phyloP scores from a whole-genome alignment of 2,888 invertebrate genomes.

The Lycophotia porphyrea region DNA sequence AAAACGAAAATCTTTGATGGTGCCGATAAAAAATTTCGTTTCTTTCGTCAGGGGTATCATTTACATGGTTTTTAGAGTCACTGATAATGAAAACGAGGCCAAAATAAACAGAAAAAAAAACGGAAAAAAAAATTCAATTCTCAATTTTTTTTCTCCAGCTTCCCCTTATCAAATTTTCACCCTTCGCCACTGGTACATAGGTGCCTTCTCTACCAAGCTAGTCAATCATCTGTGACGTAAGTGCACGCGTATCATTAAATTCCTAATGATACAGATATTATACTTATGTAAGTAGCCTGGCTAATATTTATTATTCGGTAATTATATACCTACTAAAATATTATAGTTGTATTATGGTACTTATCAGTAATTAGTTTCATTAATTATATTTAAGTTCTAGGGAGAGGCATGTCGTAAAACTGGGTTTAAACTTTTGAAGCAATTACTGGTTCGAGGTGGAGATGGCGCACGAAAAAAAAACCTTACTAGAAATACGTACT shows the following conservation, averaged over 20 bases:
- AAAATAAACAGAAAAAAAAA: no score
- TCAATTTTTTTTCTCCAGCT: no score
- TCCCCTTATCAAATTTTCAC: no score
- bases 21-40: no score
- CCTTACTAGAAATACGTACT: neutral
- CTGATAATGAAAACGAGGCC: no score
- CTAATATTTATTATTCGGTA: slow-evolving; percentile 20
- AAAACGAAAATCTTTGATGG: no score
- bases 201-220: neutral
- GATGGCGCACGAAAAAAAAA: neutral
- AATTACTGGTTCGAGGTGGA: neutral
- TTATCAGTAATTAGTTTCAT: neutral
- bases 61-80: no score
- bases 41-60: no score
- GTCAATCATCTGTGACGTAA: neutral
- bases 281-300: neutral
- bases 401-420: neutral
- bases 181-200: no score
- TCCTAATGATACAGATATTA: neutral
- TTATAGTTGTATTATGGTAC: slow-evolving; percentile 5
- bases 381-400: neutral
- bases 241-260: slow-evolving; percentile 12
- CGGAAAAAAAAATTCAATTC: no score
- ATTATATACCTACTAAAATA: slow-evolving; percentile 1
- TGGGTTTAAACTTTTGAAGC: neutral